phyloP scores from a whole-genome alignment of 2,888 invertebrate genomes.

The Diogma glabrata region DNA sequence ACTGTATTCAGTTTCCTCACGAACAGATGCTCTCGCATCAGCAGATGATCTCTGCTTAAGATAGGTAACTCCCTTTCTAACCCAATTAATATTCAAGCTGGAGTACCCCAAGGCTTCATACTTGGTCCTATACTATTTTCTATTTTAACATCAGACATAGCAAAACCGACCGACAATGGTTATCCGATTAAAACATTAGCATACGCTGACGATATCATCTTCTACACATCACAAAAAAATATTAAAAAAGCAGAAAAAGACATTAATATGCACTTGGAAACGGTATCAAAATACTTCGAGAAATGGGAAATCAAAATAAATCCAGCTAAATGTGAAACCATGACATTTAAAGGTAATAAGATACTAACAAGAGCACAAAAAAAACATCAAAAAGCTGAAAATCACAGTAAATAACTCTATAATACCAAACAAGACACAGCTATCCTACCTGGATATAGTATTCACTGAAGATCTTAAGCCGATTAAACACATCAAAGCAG shows the following conservation, averaged over 20 bases:
- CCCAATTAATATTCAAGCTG: background rate
- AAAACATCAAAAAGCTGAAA: background rate
- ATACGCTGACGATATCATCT: slow-evolving; percentile 6
- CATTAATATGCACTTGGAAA: background rate
- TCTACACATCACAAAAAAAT: background rate
- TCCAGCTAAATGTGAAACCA: background rate
- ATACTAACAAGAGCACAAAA: background rate
- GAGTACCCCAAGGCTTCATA: slow-evolving; percentile 1
- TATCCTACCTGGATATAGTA: background rate
- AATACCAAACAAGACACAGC: background rate
- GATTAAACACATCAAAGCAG: background rate
- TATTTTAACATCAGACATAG: slow-evolving; percentile 1
- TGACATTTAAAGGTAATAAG: background rate
- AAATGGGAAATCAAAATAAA: background rate
- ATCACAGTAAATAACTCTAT: no score
- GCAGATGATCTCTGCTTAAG: no score
- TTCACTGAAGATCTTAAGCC: background rate
- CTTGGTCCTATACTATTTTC: background rate
- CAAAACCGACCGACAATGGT: background rate
- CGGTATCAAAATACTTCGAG: background rate
- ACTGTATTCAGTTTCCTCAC: background rate
- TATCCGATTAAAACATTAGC: background rate
- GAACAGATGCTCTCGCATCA: background rate
- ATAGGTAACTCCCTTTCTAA: background rate
- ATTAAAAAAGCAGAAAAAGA: background rate